phyloP scores from a whole-genome alignment of 2,797 vertebrate genomes.

The Phataginus tricuspis region DNA sequence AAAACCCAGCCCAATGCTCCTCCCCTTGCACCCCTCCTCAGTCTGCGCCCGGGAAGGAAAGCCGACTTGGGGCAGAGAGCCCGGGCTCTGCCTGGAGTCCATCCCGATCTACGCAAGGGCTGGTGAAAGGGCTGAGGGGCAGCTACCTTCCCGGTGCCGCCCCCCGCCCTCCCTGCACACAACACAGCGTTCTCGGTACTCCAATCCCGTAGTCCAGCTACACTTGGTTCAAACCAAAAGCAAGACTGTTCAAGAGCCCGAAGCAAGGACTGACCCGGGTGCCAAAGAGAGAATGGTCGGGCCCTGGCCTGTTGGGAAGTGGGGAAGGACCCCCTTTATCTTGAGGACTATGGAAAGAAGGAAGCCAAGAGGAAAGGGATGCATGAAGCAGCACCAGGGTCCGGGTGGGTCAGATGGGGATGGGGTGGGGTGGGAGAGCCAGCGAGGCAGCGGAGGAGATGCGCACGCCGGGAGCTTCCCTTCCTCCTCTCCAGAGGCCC shows the following conservation, averaged over 20 bases:
- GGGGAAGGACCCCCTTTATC: neutral
- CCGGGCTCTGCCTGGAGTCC: neutral
- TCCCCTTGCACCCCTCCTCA: constrained; percentile 49
- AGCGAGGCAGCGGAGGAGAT: neutral
- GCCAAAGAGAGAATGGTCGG: neutral
- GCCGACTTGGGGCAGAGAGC: neutral
- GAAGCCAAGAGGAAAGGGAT: neutral
- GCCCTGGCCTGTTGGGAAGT: neutral
- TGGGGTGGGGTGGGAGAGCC: neutral
- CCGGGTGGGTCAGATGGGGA: neutral
- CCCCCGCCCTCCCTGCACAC: constrained; percentile 49
- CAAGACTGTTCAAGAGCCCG: neutral
- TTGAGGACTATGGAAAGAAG: neutral
- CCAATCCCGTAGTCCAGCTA: constrained; percentile 72
- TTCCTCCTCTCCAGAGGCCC: neutral
- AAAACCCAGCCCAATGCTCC: constrained; percentile 57
- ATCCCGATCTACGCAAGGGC: neutral
- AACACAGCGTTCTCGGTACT: constrained; percentile 18
- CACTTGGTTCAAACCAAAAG: neutral
- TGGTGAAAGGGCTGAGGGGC: neutral
- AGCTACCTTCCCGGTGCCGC: constrained; percentile 39
- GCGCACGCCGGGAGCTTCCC: neutral
- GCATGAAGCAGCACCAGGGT: neutral
- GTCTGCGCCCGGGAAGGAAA: neutral
- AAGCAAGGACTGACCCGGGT: neutral